These are phyloP conservation scores for Rhodinocichla rosea DNA, from an alignment of 2,113 vertebrate species.

Conservation along the genomic window DNA sequence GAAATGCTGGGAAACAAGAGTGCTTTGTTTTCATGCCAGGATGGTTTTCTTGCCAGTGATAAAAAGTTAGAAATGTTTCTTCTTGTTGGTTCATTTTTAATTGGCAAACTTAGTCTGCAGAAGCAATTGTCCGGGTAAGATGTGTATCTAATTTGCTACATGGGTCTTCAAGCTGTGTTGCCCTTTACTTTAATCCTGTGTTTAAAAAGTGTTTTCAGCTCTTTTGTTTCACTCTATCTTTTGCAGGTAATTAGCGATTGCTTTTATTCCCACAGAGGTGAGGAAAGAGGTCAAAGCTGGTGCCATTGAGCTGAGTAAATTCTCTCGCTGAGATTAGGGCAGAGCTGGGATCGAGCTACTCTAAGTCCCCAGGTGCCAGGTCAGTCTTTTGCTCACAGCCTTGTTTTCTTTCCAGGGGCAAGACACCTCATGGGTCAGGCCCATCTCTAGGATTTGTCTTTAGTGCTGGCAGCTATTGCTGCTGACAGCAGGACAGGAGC, in stretches of 20 bases:
- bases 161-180: background rate
- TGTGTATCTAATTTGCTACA: background rate
- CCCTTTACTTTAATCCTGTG: background rate
- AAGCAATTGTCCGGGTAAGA: background rate
- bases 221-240: background rate
- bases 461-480: background rate
- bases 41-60: background rate
- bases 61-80: background rate
- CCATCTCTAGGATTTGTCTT: background rate
- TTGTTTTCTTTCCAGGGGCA: background rate
- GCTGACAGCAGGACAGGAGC: background rate
- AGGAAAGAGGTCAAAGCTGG: background rate
- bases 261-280: background rate
- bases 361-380: accelerated
- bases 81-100: background rate
- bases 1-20: background rate
- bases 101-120: background rate
- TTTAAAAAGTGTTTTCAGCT: slow-evolving; percentile 3
- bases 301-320: background rate
- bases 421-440: background rate
- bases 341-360: background rate
- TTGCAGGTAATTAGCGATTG: background rate
- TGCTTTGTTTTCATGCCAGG: background rate
- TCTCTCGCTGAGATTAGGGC: background rate
- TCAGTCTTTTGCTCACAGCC: background rate